Evolutionary conservation across 1,140 invertebrate species (phyloP).

Genomic region (Spodoptera frugiperda): DNA sequence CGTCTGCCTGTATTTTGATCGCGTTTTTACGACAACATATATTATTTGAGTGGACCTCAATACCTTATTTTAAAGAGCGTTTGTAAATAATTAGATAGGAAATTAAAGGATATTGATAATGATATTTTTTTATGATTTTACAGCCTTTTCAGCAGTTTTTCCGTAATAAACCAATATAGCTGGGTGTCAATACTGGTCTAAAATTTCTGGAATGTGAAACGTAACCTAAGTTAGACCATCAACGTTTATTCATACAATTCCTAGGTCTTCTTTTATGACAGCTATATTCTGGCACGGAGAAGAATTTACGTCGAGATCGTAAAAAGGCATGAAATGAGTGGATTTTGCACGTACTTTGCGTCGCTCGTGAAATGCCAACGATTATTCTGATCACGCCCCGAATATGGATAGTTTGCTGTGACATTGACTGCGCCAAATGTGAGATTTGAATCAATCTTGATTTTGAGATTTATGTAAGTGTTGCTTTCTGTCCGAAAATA

Average conservation of each 20-base stretch:
- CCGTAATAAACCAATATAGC: too few species aligned
- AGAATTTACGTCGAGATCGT: constrained; percentile 40
- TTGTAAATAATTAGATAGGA: neutral
- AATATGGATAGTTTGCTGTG: constrained; percentile 45
- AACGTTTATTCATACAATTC: constrained; percentile 20
- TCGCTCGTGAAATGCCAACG: constrained; percentile 7
- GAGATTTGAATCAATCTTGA: constrained; percentile 39
- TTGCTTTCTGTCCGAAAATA: neutral
- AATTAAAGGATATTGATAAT: neutral
- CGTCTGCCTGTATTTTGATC: constrained; percentile 59
- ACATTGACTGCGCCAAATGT: constrained; percentile 22
- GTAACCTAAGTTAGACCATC: constrained; percentile 4
- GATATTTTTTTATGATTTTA: too few species aligned
- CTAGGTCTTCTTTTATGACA: constrained; percentile 28
- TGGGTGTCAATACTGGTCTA: too few species aligned
- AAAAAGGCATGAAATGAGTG: constrained; percentile 45
- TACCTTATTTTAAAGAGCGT: neutral
- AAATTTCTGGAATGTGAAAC: neutral
- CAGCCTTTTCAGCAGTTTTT: too few species aligned
- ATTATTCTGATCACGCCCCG: constrained; percentile 35
- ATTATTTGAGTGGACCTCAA: neutral
- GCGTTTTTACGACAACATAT: constrained; percentile 35
- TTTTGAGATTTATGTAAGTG: constrained; percentile 15
- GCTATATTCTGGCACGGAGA: constrained; percentile 29
- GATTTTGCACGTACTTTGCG: constrained; percentile 39